Evolutionary conservation across 2,113 vertebrate species (phyloP).

Genomic region (Syrmaticus mikado): DNA sequence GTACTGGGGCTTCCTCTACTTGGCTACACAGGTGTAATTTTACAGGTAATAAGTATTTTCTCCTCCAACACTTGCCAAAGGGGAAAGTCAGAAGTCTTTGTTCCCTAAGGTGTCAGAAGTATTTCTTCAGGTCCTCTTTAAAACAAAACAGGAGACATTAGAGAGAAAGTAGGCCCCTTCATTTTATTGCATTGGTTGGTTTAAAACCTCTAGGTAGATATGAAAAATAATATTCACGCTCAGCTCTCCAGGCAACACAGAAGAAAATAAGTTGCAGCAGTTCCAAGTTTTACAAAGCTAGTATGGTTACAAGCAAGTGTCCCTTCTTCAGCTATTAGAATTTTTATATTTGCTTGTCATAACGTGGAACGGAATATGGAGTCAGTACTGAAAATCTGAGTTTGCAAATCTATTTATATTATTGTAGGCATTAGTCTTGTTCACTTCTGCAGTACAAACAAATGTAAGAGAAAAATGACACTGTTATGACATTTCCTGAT

Average conservation of each 20-base stretch:
- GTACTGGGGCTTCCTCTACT: neutral
- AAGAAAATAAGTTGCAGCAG: neutral
- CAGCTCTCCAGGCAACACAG: neutral
- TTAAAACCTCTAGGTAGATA: neutral
- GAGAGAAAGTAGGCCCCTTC: neutral
- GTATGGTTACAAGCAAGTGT: neutral
- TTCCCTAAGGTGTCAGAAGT: neutral
- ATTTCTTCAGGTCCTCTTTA: neutral
- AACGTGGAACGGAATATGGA: neutral
- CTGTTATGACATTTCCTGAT: neutral
- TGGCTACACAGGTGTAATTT: neutral
- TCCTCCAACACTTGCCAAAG: rapidly evolving
- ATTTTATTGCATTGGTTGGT: neutral
- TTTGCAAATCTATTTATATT: neutral
- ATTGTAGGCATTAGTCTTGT: neutral
- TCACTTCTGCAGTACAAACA: neutral
- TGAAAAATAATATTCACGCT: neutral
- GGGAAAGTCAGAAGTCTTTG: neutral
- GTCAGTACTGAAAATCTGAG: neutral
- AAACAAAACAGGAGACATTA: neutral
- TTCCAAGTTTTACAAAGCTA: neutral
- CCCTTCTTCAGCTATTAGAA: neutral
- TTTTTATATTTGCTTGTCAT: neutral
- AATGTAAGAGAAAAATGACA: neutral
- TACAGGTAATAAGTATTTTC: neutral